phyloP scores from a whole-genome alignment of 1,140 invertebrate genomes.

The Diuraphis noxia region DNA sequence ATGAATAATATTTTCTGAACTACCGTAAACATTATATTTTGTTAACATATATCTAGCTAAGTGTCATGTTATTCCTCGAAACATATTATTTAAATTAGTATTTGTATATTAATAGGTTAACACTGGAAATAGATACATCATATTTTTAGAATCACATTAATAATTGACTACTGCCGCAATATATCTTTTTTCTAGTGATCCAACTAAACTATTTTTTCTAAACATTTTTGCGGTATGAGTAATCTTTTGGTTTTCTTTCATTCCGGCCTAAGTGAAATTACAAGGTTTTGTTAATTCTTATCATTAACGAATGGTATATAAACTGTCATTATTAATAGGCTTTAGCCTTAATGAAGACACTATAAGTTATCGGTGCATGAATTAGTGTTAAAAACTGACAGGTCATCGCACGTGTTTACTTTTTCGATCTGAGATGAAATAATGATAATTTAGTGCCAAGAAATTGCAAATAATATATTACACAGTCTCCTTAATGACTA shows the following conservation, averaged over 20 bases:
- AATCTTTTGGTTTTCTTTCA: not conserved
- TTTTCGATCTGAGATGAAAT: not conserved
- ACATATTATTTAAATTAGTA: not conserved
- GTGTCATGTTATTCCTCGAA: not conserved
- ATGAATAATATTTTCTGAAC: not conserved
- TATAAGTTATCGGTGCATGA: slow-evolving; percentile 10
- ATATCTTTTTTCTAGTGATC: not conserved
- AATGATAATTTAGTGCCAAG: slow-evolving; percentile 24
- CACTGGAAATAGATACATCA: not conserved
- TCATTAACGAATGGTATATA: not conserved
- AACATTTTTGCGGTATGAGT: not conserved
- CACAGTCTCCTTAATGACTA: not conserved
- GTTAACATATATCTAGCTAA: not conserved
- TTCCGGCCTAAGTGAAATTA: not conserved
- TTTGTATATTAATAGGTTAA: not conserved
- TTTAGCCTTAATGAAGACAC: not conserved
- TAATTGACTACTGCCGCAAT: not conserved
- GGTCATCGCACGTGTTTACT: slow-evolving; percentile 11
- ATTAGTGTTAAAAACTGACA: not conserved
- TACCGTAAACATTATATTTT: not conserved
- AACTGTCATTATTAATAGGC: not conserved
- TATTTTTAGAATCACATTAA: slow-evolving; percentile 5
- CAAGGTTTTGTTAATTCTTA: not conserved
- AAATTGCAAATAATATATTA: not conserved
- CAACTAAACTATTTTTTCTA: not conserved